Conservation (phyloP, 2,797 vertebrate genomes). For the Diglossa cyanea region DNA sequence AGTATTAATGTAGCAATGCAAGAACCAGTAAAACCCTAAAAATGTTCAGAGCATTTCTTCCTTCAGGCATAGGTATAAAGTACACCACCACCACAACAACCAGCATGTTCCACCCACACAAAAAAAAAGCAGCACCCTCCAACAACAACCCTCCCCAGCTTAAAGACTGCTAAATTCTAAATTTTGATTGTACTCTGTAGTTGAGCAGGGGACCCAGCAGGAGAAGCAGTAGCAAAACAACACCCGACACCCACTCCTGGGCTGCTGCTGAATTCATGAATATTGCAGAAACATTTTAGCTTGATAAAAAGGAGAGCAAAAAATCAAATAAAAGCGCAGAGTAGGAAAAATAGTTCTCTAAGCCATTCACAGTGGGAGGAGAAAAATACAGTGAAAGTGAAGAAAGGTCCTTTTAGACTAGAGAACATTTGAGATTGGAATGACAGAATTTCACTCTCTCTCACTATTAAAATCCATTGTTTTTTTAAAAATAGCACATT, state of each 20-base stretch:
- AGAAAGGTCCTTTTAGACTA: background rate
- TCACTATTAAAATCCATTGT: background rate
- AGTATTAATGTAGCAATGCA: background rate
- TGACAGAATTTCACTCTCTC: background rate
- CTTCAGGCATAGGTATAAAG: background rate
- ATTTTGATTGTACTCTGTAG: background rate
- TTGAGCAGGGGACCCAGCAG: background rate
- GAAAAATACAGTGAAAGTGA: background rate
- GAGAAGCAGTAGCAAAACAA: slow-evolving; percentile 20
- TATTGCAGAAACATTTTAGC: slow-evolving; percentile 32
- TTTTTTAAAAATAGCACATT: background rate
- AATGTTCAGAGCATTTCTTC: background rate
- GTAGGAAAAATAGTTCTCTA: slow-evolving; percentile 21
- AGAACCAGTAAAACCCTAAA: background rate
- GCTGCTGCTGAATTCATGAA: slow-evolving; percentile 42
- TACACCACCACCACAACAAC: background rate
- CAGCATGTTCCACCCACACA: background rate
- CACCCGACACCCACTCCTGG: slow-evolving; percentile 44
- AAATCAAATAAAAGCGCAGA: slow-evolving; percentile 40
- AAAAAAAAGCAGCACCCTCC: background rate
- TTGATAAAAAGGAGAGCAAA: slow-evolving; percentile 4
- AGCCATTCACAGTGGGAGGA: slow-evolving; percentile 1
- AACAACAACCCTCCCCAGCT: background rate
- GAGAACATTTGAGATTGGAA: background rate
- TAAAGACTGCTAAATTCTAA: background rate